Evolutionary conservation across 2,113 vertebrate genomes (phyloP), one percentile per base, ranked within the genome.

Genomic region (Macquaria ambigua): DNA sequence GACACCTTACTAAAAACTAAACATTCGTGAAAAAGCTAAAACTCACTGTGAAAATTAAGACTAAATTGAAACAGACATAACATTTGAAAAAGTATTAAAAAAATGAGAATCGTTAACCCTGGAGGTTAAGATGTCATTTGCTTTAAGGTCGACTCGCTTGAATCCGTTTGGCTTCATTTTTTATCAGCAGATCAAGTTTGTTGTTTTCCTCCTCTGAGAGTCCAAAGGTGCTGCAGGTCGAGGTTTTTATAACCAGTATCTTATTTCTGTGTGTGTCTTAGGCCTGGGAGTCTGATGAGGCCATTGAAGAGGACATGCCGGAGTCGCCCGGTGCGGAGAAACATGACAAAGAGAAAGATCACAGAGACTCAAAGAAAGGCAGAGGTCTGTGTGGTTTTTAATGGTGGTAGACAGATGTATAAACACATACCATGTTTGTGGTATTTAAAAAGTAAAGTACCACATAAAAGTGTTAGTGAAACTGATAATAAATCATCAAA

Each of bases 291-390:
- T 95, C 96, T 8, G 97, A 98, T 59, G 98, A 99, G 92, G 93
- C 94, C 52, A 83, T 96, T 64, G 98, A 99, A n/a, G 98, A 98
- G 78, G 98, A 98, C 3, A 69, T 96, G 86, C 97, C 97, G 1
- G 98, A 99, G 86, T 98, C 97, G 0, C 97, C 97, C 3, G 97
- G 95, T 8, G 77, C 86, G 1, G 98, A 99, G 90, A 98, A 97
- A 86, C 96, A 96, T 1, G 98, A 99, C 90, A 97, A 97, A 91
- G 94, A 95, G 55, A 96, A 95, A 68, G 98, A 97, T 31, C 96
- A 95, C 77, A 96, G 97, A 92, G 97, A 97, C 39, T 96, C 96
- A 6, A 98, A 97, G 91, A 99, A 98, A 89, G 91, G 91, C 74
- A 95, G 96, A 90, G 95, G 97, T 94, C 3, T 41, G 76, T 85